Percentiles rank a stretch among this genome's conserved stretches.
These are phyloP conservation scores for Channa striata DNA, from an alignment of 2,797 vertebrate genomes.

Conservation along the genomic window DNA sequence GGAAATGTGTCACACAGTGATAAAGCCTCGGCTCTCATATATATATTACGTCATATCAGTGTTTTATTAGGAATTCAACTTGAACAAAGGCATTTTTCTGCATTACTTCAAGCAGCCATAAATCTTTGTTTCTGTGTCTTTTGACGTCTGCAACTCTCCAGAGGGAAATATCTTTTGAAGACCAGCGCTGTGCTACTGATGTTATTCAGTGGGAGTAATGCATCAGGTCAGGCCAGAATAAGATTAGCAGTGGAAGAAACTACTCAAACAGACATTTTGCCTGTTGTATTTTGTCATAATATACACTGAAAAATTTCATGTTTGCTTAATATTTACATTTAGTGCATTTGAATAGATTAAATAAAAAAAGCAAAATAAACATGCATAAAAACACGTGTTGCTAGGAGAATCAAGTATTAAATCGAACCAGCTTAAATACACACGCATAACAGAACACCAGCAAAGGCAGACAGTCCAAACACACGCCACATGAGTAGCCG, in stretches of 20 bases:
- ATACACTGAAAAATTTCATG: no score
- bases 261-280: background rate
- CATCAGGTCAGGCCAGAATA: background rate
- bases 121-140: background rate
- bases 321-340: background rate
- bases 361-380: background rate
- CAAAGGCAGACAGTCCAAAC: background rate
- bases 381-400: background rate
- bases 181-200: background rate
- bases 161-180: conserved; percentile 24
- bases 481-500: background rate
- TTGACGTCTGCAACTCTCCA: background rate
- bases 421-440: background rate
- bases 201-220: conserved; percentile 1
- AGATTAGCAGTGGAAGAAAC: background rate
- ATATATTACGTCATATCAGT: background rate
- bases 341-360: background rate
- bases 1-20: background rate
- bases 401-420: background rate
- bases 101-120: background rate
- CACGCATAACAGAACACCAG: background rate
- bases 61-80: background rate
- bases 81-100: background rate
- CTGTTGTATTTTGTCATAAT: conserved; percentile 1
- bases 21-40: background rate